Conservation (phyloP, 2,113 vertebrate species). For the Nerophis lumbriciformis region DNA sequence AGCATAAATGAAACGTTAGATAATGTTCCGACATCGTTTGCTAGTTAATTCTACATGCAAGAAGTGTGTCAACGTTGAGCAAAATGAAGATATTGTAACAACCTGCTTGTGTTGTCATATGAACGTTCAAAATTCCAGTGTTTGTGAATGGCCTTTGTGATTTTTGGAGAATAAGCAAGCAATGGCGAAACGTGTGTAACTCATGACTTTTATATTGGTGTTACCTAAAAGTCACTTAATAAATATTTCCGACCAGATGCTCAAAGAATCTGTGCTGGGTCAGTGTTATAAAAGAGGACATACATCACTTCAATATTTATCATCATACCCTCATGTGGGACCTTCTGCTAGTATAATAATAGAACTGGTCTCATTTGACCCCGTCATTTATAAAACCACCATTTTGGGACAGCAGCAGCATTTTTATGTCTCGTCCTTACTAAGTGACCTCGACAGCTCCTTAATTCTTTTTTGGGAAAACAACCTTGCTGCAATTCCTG, state of each 20-base stretch:
- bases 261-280: neutral
- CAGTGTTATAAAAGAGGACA: neutral
- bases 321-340: neutral
- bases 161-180: too few species aligned
- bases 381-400: neutral
- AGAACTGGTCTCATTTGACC: conserved; percentile 10
- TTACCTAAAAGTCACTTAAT: too few species aligned
- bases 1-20: too few species aligned
- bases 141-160: too few species aligned
- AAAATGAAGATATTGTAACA: too few species aligned
- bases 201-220: too few species aligned
- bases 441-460: conserved; percentile 16
- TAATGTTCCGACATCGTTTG: too few species aligned
- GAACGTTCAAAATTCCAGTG: too few species aligned
- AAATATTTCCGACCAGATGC: neutral
- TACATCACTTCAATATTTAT: neutral
- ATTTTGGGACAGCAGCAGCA: conserved; percentile 3
- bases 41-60: too few species aligned
- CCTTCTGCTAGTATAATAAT: neutral
- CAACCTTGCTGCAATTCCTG: conserved; percentile 7
- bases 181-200: too few species aligned
- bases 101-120: too few species aligned
- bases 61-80: too few species aligned
- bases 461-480: neutral
- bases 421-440: conserved; percentile 15